A percentile compares a stretch with the other conserved stretches of the same genome.
phyloP scores from a whole-genome alignment of 2,113 vertebrate genomes.

The Silurus meridionalis region DNA sequence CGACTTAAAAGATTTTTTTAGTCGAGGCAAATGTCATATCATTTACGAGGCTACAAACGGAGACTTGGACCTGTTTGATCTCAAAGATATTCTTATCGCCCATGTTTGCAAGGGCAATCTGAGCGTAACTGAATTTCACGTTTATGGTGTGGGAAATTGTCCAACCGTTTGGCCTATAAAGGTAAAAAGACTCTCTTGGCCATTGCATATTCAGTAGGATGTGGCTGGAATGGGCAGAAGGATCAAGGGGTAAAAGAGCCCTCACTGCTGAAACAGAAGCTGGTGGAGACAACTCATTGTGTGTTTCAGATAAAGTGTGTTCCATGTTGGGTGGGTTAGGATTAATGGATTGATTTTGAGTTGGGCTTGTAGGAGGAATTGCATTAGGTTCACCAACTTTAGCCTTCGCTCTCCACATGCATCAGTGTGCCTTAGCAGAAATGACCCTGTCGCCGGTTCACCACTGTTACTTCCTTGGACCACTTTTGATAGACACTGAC shows the following conservation, averaged over 20 bases:
- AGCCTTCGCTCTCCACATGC: too few species aligned
- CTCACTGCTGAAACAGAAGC: not conserved
- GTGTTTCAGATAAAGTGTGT: not conserved
- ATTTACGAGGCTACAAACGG: not conserved
- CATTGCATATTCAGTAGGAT: not conserved
- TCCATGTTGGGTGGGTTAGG: not conserved
- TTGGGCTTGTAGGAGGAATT: not conserved
- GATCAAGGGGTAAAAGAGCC: not conserved
- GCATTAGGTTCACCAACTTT: not conserved
- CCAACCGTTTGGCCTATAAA: not conserved
- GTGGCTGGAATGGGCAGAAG: not conserved
- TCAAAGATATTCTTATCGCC: not conserved
- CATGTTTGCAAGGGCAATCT: not conserved
- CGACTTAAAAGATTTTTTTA: not conserved
- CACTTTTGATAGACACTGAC: too few species aligned
- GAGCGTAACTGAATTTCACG: not conserved
- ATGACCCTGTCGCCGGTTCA: too few species aligned
- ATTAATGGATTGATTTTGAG: not conserved
- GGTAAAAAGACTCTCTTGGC: not conserved
- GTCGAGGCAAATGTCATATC: not conserved
- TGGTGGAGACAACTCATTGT: not conserved
- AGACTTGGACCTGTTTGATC: not conserved
- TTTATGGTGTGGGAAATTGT: not conserved
- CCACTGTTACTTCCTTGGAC: too few species aligned
- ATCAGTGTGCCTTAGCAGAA: too few species aligned